Evolutionary conservation across 2,797 vertebrate species (phyloP).

Genomic region (Microtus obscurus): DNA sequence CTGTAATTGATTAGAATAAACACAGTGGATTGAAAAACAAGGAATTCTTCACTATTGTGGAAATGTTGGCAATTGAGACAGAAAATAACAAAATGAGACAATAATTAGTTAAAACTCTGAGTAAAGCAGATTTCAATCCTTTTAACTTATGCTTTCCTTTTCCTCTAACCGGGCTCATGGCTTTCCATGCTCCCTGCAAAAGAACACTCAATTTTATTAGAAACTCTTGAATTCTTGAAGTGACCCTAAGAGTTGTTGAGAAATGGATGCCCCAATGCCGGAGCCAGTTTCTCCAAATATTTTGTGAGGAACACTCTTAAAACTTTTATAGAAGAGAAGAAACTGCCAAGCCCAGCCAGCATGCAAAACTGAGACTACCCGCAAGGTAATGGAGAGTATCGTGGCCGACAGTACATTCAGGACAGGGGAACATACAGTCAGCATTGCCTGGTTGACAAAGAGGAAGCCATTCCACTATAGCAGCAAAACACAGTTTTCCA

Average conservation of each 20-base stretch:
- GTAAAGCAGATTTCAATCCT: background rate
- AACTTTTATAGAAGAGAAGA: constrained; percentile 26
- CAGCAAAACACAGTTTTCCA: background rate
- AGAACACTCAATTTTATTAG: constrained; percentile 3
- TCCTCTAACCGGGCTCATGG: background rate
- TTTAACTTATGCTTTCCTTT: background rate
- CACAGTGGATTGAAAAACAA: background rate
- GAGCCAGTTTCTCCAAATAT: constrained; percentile 33
- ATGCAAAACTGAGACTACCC: background rate
- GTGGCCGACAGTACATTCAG: background rate
- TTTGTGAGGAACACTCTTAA: constrained; percentile 47
- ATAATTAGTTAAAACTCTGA: constrained; percentile 5
- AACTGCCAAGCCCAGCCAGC: background rate
- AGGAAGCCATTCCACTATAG: background rate
- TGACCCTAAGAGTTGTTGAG: constrained; percentile 38
- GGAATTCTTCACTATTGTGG: background rate
- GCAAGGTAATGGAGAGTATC: background rate
- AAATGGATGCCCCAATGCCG: background rate
- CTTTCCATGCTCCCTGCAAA: background rate
- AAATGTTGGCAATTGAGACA: constrained; percentile 5
- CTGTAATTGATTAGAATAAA: background rate
- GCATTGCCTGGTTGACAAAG: background rate
- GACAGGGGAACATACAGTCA: background rate
- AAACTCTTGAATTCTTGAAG: constrained; percentile 52
- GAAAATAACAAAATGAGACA: constrained; percentile 16